Percentiles rank a stretch among this genome's conserved stretches.
Conservation (phyloP, 2,888 invertebrate genomes). For the Cremastinae sp. region DNA sequence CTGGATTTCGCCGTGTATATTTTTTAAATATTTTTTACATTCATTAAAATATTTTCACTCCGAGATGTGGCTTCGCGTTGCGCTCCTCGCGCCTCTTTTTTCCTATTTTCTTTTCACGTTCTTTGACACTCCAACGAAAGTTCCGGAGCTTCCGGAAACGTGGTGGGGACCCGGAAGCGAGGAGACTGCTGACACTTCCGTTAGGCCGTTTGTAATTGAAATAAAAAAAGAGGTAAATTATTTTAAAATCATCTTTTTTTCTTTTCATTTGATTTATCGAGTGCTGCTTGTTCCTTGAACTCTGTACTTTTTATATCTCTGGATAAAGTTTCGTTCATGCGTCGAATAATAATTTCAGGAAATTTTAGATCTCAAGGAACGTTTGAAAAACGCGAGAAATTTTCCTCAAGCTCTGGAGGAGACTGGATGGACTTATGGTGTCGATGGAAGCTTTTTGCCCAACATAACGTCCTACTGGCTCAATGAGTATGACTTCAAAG, state of each 20-base stretch:
- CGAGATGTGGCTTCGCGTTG: neutral
- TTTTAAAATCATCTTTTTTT: too few species aligned
- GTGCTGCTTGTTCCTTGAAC: too few species aligned
- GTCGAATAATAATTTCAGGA: too few species aligned
- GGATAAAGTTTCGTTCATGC: too few species aligned
- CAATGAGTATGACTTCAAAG: conserved; percentile 82
- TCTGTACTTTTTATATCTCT: too few species aligned
- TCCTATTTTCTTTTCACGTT: conserved; percentile 18
- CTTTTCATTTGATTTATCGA: too few species aligned
- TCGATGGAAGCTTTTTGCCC: conserved; percentile 80
- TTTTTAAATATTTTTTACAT: neutral
- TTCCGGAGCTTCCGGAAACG: conserved; percentile 73
- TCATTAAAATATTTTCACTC: neutral
- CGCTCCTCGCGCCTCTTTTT: neutral
- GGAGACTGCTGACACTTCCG: conserved; percentile 80
- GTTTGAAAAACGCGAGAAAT: conserved; percentile 75
- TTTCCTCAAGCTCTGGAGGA: conserved; percentile 66
- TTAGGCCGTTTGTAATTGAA: conserved; percentile 83
- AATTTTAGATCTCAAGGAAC: conserved; percentile 74
- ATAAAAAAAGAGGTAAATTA: conserved; percentile 83
- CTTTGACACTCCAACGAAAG: neutral
- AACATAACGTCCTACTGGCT: conserved; percentile 82
- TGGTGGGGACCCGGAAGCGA: conserved; percentile 84
- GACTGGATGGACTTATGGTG: conserved; percentile 80
- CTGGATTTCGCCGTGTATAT: neutral